Evolutionary conservation across 2,888 invertebrate genomes (phyloP).

Genomic region (Stenodera caucasica): DNA sequence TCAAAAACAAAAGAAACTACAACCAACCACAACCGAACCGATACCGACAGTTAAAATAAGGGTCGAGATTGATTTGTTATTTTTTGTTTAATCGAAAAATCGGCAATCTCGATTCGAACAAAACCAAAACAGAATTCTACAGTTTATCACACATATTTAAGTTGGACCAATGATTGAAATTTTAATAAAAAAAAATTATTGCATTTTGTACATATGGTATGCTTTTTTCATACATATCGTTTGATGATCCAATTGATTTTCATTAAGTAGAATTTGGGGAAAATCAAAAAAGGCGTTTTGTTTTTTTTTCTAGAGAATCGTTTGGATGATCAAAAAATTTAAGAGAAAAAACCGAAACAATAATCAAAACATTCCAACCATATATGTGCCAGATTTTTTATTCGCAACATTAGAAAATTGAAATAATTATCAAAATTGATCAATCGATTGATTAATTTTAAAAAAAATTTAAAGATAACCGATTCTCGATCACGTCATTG

Average conservation of each 20-base stretch:
- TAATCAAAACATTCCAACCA: constrained; percentile 64
- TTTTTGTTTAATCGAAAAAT: too few relatives aligned
- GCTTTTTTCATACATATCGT: constrained; percentile 52
- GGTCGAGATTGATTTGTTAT: too few relatives aligned
- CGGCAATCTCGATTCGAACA: neutral
- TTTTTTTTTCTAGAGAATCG: constrained; percentile 6
- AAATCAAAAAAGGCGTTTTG: neutral
- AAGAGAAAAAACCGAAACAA: constrained; percentile 9
- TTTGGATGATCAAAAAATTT: constrained; percentile 21
- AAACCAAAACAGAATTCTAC: constrained; percentile 54
- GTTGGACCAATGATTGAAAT: constrained; percentile 48
- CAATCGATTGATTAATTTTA: neutral
- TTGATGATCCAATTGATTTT: constrained; percentile 43
- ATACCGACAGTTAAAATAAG: constrained; percentile 60
- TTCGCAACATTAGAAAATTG: constrained; percentile 53
- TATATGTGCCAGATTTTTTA: constrained; percentile 68
- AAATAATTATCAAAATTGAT: constrained; percentile 18
- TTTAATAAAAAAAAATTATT: constrained; percentile 7
- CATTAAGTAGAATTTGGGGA: constrained; percentile 16
- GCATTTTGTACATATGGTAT: constrained; percentile 51
- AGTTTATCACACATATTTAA: constrained; percentile 50
- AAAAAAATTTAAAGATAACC: too few relatives aligned
- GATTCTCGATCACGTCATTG: too few relatives aligned
- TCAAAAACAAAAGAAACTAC: constrained; percentile 40
- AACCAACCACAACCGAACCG: constrained; percentile 60